phyloP scores from a whole-genome alignment of 1,140 invertebrate species.

The Aphelinus atriplicis region DNA sequence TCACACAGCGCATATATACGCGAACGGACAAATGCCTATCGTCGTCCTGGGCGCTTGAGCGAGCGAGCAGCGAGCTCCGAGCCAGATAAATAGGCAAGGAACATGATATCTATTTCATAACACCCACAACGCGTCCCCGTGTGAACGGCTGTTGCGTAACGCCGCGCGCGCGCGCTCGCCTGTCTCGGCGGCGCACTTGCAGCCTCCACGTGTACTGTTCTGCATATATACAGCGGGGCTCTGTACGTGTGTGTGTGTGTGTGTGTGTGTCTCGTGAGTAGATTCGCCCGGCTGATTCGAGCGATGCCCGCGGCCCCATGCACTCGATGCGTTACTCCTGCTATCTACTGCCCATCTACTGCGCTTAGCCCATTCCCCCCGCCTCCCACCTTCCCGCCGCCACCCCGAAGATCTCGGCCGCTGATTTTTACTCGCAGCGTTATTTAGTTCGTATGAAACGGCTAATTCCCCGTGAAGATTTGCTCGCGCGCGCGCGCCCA shows the following conservation, averaged over 20 bases:
- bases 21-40: conserved; percentile 47
- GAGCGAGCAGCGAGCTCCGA: conserved; percentile 14
- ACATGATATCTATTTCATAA: conserved; percentile 66
- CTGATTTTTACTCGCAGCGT: conserved; percentile 10
- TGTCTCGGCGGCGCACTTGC: too few relatives aligned
- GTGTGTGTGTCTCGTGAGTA: neutral
- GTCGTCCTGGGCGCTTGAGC: conserved; percentile 40
- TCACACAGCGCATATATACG: neutral
- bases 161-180: conserved; percentile 23
- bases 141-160: conserved; percentile 48
- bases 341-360: conserved; percentile 30
- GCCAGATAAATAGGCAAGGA: conserved; percentile 55
- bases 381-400: too few relatives aligned
- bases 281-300: conserved; percentile 26
- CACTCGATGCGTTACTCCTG: conserved; percentile 34
- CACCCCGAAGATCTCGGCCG: conserved; percentile 29
- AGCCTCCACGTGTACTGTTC: too few relatives aligned
- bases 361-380: conserved; percentile 1
- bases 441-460: conserved; percentile 29
- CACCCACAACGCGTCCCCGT: conserved; percentile 63
- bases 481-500: too few relatives aligned
- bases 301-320: too few relatives aligned
- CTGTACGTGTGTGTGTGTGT: too few relatives aligned
- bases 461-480: neutral
- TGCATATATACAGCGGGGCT: too few relatives aligned